A percentile compares a stretch with the other conserved stretches of the same genome.
Evolutionary conservation across 2,797 vertebrate genomes (phyloP).

Genomic region (Phaenicophaeus curvirostris): DNA sequence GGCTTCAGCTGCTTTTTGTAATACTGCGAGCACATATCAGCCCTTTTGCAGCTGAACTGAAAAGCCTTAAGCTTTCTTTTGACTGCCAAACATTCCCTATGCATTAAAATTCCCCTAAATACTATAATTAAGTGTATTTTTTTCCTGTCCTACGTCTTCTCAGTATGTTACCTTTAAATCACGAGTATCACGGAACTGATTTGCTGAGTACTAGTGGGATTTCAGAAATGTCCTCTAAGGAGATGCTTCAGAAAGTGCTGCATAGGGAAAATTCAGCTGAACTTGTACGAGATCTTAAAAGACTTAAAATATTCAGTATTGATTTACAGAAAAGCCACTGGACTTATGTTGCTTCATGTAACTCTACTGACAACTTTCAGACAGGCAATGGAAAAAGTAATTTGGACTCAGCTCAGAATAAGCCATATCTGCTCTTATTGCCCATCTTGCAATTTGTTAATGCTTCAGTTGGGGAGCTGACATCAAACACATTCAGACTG

Average conservation of each 20-base stretch:
- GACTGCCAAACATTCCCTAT: not conserved
- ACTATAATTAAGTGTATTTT: slow-evolving; percentile 38
- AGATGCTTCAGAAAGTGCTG: not conserved
- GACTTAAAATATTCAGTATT: slow-evolving; percentile 9
- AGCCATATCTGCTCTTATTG: not conserved
- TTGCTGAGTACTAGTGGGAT: not conserved
- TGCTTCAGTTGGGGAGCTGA: slow-evolving; percentile 2
- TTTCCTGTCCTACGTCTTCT: not conserved
- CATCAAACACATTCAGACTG: not conserved
- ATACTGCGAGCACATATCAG: not conserved
- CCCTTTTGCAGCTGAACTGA: slow-evolving; percentile 10
- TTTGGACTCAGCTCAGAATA: slow-evolving; percentile 19
- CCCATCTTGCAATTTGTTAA: slow-evolving; percentile 4
- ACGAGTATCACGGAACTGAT: not conserved
- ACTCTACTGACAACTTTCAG: not conserved
- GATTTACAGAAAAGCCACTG: not conserved
- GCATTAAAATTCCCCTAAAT: slow-evolving; percentile 11
- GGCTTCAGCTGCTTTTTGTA: slow-evolving; percentile 13
- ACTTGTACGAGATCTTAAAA: not conserved
- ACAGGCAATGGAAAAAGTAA: not conserved
- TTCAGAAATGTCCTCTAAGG: slow-evolving; percentile 17
- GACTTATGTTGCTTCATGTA: not conserved
- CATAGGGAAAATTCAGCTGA: slow-evolving; percentile 5
- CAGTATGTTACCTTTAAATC: not conserved
- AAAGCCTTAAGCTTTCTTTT: slow-evolving; percentile 45